Conservation (phyloP, 2,113 vertebrate species). For the Onychorhynchus coronatus region DNA sequence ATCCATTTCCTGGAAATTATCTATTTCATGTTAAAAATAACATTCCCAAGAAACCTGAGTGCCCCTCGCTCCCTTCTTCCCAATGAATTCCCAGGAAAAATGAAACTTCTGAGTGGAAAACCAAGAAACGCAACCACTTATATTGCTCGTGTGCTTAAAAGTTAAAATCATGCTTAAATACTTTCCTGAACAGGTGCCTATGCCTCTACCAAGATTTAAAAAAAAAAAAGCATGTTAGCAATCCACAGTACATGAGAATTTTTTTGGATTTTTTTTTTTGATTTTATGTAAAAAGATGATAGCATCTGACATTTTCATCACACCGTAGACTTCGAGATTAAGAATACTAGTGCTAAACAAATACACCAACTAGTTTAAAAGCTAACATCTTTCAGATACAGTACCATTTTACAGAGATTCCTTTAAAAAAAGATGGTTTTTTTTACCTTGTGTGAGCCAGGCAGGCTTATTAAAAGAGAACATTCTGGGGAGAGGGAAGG, state of each 20-base stretch:
- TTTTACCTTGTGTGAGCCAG: constrained; percentile 34
- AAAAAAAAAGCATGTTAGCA: constrained; percentile 35
- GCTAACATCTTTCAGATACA: constrained; percentile 49
- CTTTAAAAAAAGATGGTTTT: background rate
- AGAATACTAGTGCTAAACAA: constrained; percentile 55
- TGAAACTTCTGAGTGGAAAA: background rate
- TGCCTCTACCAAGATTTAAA: background rate
- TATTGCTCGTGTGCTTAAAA: background rate
- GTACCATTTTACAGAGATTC: constrained; percentile 44
- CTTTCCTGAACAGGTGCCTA: constrained; percentile 4
- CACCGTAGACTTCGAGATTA: constrained; percentile 47
- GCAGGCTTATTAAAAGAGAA: constrained; percentile 30
- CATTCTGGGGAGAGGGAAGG: background rate
- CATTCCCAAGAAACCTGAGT: background rate
- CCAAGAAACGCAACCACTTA: background rate
- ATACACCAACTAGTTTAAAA: constrained; percentile 40
- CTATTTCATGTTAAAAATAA: background rate
- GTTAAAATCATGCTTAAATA: constrained; percentile 7
- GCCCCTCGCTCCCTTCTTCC: background rate
- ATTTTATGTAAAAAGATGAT: constrained; percentile 55
- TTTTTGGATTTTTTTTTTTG: background rate
- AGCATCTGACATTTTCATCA: constrained; percentile 46
- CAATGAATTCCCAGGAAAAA: background rate
- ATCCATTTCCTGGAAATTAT: background rate
- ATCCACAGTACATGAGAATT: constrained; percentile 45